Evolutionary conservation across 2,797 vertebrate species (phyloP).

Genomic region (Chaetophractus vellerosus): DNA sequence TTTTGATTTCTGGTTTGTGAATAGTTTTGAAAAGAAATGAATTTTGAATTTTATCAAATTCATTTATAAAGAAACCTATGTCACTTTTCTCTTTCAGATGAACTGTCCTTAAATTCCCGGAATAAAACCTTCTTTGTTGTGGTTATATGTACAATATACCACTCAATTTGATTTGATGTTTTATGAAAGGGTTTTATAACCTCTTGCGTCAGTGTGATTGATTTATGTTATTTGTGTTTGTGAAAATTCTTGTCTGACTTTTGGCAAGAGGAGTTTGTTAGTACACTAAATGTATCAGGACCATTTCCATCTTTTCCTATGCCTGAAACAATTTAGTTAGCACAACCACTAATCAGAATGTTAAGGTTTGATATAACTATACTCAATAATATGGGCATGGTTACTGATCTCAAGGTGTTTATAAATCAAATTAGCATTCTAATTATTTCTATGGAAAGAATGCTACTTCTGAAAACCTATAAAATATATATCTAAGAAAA

Average conservation of each 20-base stretch:
- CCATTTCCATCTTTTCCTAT: slow-evolving; percentile 34
- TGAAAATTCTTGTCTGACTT: background rate
- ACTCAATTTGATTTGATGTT: background rate
- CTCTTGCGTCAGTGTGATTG: background rate
- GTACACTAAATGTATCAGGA: background rate
- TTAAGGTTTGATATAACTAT: background rate
- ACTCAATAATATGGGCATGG: background rate
- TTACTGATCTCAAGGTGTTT: background rate
- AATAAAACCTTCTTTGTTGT: background rate
- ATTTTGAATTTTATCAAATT: slow-evolving; percentile 37
- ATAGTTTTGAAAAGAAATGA: slow-evolving; percentile 30
- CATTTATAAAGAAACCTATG: background rate
- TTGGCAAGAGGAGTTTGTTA: background rate
- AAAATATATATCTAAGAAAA: slow-evolving; percentile 34
- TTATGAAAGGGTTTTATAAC: background rate
- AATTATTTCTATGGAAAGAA: background rate
- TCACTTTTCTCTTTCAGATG: background rate
- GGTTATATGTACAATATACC: background rate
- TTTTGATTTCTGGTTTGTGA: background rate
- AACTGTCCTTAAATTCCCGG: background rate
- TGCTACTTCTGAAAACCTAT: background rate
- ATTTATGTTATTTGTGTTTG: slow-evolving; percentile 8
- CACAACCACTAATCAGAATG: background rate
- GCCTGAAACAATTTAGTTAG: slow-evolving; percentile 14
- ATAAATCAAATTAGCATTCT: slow-evolving; percentile 20